Evolutionary conservation across 2,797 vertebrate species (phyloP).

Genomic region (Phyllotis vaccarum): DNA sequence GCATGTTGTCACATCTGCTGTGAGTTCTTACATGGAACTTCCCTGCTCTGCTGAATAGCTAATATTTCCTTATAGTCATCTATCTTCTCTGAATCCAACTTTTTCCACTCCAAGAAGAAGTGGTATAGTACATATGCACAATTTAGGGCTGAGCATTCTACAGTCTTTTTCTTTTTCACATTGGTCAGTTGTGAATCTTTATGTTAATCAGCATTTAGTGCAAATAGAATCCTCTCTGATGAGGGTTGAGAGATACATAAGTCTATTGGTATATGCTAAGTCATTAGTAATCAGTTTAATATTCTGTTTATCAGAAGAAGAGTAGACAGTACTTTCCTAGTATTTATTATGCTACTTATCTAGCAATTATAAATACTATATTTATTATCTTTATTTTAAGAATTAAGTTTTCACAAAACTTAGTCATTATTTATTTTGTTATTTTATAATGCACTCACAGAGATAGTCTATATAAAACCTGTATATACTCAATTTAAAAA

Average conservation of each 20-base stretch:
- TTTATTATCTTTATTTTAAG: neutral
- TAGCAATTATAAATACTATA: neutral
- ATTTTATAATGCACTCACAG: neutral
- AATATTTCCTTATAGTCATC: neutral
- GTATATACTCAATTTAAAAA: neutral
- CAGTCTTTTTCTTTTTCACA: neutral
- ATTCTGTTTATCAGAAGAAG: neutral
- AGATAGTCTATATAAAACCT: neutral
- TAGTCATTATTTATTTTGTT: neutral
- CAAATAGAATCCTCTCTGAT: too few relatives aligned
- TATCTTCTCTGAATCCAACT: neutral
- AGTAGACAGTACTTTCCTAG: neutral
- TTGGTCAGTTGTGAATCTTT: neutral
- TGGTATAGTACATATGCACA: neutral
- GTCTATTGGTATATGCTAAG: neutral
- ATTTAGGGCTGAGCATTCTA: too few relatives aligned
- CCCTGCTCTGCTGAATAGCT: neutral
- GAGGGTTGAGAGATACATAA: neutral
- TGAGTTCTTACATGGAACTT: neutral
- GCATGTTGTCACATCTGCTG: neutral
- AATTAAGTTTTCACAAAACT: neutral
- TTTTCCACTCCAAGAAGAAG: neutral
- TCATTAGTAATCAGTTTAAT: neutral
- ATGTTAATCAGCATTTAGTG: too few relatives aligned
- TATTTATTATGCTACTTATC: too few relatives aligned